Evolutionary conservation across 2,113 vertebrate species (phyloP).

Genomic region (Erinaceus europaeus): DNA sequence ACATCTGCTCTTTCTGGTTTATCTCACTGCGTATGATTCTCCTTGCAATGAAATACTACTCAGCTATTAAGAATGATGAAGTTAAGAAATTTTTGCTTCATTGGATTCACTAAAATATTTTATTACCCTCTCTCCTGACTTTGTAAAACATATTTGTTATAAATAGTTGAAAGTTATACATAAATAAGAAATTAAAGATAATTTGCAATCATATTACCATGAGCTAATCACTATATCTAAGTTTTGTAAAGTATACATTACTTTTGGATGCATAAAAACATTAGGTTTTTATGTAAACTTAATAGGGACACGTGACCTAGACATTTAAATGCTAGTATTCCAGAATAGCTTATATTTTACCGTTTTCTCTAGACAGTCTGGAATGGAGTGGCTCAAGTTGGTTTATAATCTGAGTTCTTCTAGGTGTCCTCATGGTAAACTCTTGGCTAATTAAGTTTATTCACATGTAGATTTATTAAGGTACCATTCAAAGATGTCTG

Average conservation of each 20-base stretch:
- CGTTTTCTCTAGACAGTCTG: not conserved
- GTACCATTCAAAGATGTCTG: not conserved
- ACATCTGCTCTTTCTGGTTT: too few species aligned
- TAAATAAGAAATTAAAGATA: not conserved
- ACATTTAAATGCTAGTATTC: not conserved
- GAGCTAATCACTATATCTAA: not conserved
- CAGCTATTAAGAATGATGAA: too few species aligned
- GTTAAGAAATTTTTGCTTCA: too few species aligned
- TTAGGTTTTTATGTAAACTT: not conserved
- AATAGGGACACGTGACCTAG: not conserved
- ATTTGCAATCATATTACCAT: not conserved
- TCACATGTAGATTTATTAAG: not conserved
- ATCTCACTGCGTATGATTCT: too few species aligned
- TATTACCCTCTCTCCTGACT: too few species aligned
- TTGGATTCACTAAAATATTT: too few species aligned
- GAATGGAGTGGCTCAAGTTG: not conserved
- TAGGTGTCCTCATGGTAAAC: not conserved
- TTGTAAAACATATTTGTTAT: not conserved
- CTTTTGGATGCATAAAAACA: not conserved
- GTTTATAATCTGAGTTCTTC: not conserved
- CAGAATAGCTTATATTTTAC: not conserved
- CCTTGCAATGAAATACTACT: too few species aligned
- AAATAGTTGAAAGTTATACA: conserved; percentile 11
- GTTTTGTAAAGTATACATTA: not conserved
- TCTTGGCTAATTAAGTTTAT: conserved; percentile 18